A percentile compares a stretch with the other conserved stretches of the same genome.
phyloP scores from a whole-genome alignment of 1,140 invertebrate species.

The Drosophila nebulosa region DNA sequence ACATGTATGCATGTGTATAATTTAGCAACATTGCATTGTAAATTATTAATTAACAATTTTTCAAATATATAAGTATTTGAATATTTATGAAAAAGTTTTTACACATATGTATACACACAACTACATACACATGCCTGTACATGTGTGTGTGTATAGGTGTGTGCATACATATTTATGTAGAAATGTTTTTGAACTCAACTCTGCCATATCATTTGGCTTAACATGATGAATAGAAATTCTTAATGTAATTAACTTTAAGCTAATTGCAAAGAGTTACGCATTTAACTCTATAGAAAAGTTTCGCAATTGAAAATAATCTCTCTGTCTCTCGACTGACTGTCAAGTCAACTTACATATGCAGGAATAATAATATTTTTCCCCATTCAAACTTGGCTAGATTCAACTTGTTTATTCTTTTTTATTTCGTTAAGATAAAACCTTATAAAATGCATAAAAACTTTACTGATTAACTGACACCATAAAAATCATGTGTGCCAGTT shows the following conservation, averaged over 20 bases:
- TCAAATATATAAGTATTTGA: constrained; percentile 40
- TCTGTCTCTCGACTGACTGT: too few relatives aligned
- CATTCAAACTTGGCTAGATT: not conserved
- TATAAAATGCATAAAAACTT: constrained; percentile 22
- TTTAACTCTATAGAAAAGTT: not conserved
- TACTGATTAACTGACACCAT: constrained; percentile 31
- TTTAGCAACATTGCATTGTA: constrained; percentile 41
- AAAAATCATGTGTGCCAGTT: not conserved
- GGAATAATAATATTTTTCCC: too few relatives aligned
- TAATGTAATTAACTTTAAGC: not conserved
- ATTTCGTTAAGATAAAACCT: not conserved
- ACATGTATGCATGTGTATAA: constrained; percentile 10
- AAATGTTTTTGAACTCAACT: not conserved
- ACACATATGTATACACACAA: constrained; percentile 12
- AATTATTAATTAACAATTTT: constrained; percentile 49
- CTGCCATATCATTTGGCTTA: not conserved
- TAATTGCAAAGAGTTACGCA: not conserved
- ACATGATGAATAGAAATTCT: not conserved
- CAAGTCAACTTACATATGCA: too few relatives aligned
- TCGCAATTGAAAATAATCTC: not conserved
- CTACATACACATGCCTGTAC: not conserved
- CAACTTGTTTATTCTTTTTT: not conserved
- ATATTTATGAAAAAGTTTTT: constrained; percentile 39
- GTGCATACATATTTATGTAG: not conserved
- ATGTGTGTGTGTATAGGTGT: not conserved